phyloP scores from a whole-genome alignment of 2,888 invertebrate species.

The Diplazon laetatorius region DNA sequence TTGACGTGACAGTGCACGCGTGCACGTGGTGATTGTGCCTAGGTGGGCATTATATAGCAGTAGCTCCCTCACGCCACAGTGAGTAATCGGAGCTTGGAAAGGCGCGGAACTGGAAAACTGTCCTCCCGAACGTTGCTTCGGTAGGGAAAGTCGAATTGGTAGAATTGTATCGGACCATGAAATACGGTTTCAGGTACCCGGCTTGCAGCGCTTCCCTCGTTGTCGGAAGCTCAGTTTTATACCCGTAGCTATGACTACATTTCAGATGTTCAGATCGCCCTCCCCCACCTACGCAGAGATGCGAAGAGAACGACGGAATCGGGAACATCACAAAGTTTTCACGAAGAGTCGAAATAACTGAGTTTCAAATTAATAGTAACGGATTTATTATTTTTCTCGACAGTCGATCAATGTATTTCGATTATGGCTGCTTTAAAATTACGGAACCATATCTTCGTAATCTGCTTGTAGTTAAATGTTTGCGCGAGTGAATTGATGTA shows the following conservation, averaged over 20 bases:
- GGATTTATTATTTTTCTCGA: too few relatives aligned
- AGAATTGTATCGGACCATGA: constrained; percentile 62
- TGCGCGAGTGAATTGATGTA: too few relatives aligned
- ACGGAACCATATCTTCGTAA: too few relatives aligned
- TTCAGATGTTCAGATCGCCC: neutral
- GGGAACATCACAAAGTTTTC: neutral
- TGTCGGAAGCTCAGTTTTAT: constrained; percentile 32
- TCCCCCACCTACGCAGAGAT: constrained; percentile 14
- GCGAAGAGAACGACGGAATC: neutral
- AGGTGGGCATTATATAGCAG: constrained; percentile 32
- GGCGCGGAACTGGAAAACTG: constrained; percentile 63
- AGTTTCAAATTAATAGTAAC: neutral
- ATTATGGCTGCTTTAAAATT: too few relatives aligned
- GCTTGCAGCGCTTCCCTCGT: constrained; percentile 32
- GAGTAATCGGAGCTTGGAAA: constrained; percentile 65
- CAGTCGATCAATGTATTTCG: too few relatives aligned
- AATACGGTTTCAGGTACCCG: constrained; percentile 53
- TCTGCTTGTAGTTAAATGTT: too few relatives aligned
- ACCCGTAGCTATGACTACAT: constrained; percentile 16
- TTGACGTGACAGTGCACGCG: neutral
- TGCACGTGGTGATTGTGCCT: neutral
- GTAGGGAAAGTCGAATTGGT: constrained; percentile 63
- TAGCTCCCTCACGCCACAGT: constrained; percentile 50
- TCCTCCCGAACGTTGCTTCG: constrained; percentile 65
- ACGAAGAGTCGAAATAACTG: neutral